Conservation (phyloP, 2,888 invertebrate genomes). For the Cosmorhoe ocellata region DNA sequence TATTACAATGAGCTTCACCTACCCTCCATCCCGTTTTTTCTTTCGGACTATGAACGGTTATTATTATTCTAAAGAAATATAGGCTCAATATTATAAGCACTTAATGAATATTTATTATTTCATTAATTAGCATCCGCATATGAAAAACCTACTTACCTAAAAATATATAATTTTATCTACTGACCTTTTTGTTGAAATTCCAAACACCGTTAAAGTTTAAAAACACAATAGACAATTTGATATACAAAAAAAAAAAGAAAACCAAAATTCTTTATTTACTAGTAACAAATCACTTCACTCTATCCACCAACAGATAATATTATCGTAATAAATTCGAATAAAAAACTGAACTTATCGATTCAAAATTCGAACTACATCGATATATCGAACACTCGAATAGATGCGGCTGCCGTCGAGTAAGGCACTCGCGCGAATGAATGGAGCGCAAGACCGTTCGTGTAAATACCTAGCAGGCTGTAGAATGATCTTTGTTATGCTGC, state of each 20-base stretch:
- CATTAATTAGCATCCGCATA: too few relatives aligned
- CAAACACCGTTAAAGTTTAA: slow-evolving; percentile 11
- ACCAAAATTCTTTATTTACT: background rate
- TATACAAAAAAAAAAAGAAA: slow-evolving; percentile 2
- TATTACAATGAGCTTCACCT: too few relatives aligned
- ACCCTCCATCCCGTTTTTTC: too few relatives aligned
- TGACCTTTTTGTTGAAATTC: slow-evolving; percentile 7
- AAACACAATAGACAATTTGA: slow-evolving; percentile 6
- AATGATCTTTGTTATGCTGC: slow-evolving; percentile 27
- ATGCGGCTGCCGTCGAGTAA: slow-evolving; percentile 60
- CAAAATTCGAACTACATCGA: slow-evolving; percentile 50
- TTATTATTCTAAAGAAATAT: too few relatives aligned
- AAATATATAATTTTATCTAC: background rate
- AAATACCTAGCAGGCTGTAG: slow-evolving; percentile 8
- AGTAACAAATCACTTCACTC: slow-evolving; percentile 7
- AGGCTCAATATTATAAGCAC: too few relatives aligned
- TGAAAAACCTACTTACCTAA: too few relatives aligned
- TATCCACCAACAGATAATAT: background rate
- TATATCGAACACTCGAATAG: slow-evolving; percentile 41
- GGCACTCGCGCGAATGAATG: slow-evolving; percentile 74
- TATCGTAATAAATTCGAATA: background rate
- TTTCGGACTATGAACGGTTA: too few relatives aligned
- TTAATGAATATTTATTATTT: too few relatives aligned
- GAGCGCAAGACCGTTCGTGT: slow-evolving; percentile 19
- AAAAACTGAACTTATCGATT: slow-evolving; percentile 35